phyloP scores from a whole-genome alignment of 2,113 vertebrate genomes.

The Sebastes schlegelii region DNA sequence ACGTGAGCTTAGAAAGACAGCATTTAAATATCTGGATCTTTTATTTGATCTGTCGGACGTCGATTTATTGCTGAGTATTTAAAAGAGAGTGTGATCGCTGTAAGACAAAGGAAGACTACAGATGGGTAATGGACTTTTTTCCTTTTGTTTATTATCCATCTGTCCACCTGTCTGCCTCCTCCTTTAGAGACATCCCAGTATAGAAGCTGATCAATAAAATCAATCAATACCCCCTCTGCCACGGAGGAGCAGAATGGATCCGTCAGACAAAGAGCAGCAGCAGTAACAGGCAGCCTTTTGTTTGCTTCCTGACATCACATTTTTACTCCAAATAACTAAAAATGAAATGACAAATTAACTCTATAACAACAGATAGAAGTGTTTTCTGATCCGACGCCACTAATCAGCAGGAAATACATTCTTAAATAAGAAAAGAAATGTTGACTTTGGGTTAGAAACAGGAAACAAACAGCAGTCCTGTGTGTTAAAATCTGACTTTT shows the following conservation, averaged over 20 bases:
- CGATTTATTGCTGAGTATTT: background rate
- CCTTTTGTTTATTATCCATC: conserved; percentile 43
- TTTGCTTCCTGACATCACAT: background rate
- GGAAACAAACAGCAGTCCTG: background rate
- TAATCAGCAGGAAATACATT: background rate
- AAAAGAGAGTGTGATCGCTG: background rate
- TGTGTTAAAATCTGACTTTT: background rate
- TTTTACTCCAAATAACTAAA: background rate
- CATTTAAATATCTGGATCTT: background rate
- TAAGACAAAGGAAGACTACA: conserved; percentile 8
- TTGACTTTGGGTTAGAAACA: background rate
- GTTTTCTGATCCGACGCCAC: background rate
- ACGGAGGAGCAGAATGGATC: background rate
- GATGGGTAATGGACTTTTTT: conserved; percentile 16
- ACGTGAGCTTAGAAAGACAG: background rate
- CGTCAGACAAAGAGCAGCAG: conserved; percentile 3
- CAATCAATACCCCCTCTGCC: conserved; percentile 25
- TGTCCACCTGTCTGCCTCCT: conserved; percentile 44
- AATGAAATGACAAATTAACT: background rate
- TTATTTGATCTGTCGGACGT: background rate
- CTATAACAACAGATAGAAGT: background rate
- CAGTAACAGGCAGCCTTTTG: background rate
- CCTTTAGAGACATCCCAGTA: background rate
- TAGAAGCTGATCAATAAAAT: conserved; percentile 60
- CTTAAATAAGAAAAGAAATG: background rate